Percentiles rank a stretch among this genome's conserved stretches.
Evolutionary conservation across 2,888 invertebrate genomes (phyloP).

Genomic region (Scaptodrosophila latifasciaeformis): DNA sequence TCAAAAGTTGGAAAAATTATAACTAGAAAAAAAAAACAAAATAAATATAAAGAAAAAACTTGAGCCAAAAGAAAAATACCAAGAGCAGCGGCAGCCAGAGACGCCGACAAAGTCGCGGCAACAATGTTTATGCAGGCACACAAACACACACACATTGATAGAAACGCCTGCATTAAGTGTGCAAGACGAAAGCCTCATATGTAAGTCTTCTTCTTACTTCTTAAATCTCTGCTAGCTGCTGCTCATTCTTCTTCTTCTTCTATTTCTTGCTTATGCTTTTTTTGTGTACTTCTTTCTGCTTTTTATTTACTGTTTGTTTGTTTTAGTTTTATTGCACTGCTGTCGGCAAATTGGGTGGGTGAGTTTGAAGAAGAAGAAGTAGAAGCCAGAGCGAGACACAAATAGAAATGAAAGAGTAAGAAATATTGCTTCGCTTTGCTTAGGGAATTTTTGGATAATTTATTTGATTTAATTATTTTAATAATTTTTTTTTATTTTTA

Average conservation of each 20-base stretch:
- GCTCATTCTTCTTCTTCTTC: neutral
- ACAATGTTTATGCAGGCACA: constrained; percentile 47
- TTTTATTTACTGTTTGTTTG: constrained; percentile 62
- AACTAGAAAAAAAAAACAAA: constrained; percentile 56
- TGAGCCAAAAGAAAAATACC: constrained; percentile 32
- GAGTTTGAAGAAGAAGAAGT: neutral
- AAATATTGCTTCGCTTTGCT: too few relatives aligned
- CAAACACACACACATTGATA: constrained; percentile 4
- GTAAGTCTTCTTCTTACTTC: too few relatives aligned
- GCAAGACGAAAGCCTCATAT: too few relatives aligned
- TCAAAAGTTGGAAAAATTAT: constrained; percentile 68
- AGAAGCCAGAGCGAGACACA: constrained; percentile 35
- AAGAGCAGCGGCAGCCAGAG: constrained; percentile 18
- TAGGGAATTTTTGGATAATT: too few relatives aligned
- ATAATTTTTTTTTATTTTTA: neutral
- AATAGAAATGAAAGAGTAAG: too few relatives aligned
- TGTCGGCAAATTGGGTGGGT: too few relatives aligned
- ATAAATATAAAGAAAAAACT: too few relatives aligned
- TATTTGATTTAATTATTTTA: constrained; percentile 3
- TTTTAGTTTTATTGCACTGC: constrained; percentile 53
- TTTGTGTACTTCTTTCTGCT: constrained; percentile 44
- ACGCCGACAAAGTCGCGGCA: constrained; percentile 13
- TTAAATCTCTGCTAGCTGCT: constrained; percentile 11
- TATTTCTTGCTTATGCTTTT: neutral
- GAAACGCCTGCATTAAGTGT: neutral